Conservation (phyloP, 2,113 vertebrate species). For the Corvus hawaiiensis region DNA sequence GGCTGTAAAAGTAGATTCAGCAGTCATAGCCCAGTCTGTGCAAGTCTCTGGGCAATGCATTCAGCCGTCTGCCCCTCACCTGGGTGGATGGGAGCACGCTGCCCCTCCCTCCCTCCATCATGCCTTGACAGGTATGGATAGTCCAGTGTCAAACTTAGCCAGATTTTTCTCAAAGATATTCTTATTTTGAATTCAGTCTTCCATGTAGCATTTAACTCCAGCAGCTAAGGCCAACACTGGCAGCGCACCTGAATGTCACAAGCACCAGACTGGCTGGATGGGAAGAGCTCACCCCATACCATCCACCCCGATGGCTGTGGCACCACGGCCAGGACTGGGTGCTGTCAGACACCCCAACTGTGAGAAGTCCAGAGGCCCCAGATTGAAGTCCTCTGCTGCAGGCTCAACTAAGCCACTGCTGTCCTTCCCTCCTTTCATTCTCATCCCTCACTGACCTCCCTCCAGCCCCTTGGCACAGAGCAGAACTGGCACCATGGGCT, state of each 20-base stretch:
- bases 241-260: background rate
- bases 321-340: fast-evolving
- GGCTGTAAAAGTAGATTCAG: background rate
- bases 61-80: background rate
- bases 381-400: background rate
- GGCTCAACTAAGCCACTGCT: background rate
- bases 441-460: background rate
- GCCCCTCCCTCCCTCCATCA: background rate
- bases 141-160: background rate
- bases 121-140: background rate
- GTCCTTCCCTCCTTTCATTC: background rate
- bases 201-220: background rate
- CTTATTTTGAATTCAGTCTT: background rate
- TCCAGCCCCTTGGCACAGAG: fast-evolving
- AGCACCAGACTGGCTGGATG: background rate
- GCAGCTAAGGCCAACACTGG: background rate
- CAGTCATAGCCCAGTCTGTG: background rate
- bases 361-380: background rate
- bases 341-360: background rate
- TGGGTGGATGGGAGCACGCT: background rate
- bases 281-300: fast-evolving
- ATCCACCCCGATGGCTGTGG: fast-evolving
- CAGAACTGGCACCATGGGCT: background rate
- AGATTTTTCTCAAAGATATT: background rate
- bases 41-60: background rate